Base-by-base conservation (phyloP, 1,140 invertebrate genomes). In the Neodiprion fabricii region DNA sequence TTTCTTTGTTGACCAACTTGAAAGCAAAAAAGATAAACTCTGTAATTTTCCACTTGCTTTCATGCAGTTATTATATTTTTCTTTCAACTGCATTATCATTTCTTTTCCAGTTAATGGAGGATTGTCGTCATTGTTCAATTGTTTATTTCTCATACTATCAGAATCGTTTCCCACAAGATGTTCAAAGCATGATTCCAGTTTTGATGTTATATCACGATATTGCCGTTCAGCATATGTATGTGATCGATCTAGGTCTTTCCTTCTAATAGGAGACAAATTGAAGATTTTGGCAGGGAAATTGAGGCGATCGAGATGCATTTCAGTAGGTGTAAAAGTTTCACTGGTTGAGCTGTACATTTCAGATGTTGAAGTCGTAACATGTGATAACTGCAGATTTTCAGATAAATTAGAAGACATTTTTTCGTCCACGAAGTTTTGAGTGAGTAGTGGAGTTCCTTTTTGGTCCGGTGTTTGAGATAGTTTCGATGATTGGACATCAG, bases 41-140 rank as follows among this genome's bases (percentile, higher is more conserved):
- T 48, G 53, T 61, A 70, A 69, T 74, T 61, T 74, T 69, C 71
- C 72, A 74, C 21, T 74, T 48, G 70, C 17, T 40, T 69, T 48
- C 50, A 65, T 70, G 50, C 67, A 70, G 71, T 69, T 70, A 47
- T 68, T 28, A 1, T 17, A 68, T 21, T 21, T 74, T 70, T 74
- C 67, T 74, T 74, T 71, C 68, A 74, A 67, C 67, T 74, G 73
- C 3, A 50, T 70, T 67, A 74, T 74, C 50, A 74, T 74, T 74
- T 74, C 49, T 71, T 50, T 72, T 72, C 71, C 71, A 61, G 71
- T 72, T 53, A 28, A 53, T 72, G 50, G 4, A 21, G 53, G 49
- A 28, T 61, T 53, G 3, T 72, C 53, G 65, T 72, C 49, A 72
- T 1, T 14, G 40, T 21, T 53, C 40, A 53, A 61, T 23, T 53